Evolutionary conservation across 2,113 vertebrate genomes (phyloP), one percentile per base, ranked within the genome.

Genomic region (Aspiorhynchus laticeps): DNA sequence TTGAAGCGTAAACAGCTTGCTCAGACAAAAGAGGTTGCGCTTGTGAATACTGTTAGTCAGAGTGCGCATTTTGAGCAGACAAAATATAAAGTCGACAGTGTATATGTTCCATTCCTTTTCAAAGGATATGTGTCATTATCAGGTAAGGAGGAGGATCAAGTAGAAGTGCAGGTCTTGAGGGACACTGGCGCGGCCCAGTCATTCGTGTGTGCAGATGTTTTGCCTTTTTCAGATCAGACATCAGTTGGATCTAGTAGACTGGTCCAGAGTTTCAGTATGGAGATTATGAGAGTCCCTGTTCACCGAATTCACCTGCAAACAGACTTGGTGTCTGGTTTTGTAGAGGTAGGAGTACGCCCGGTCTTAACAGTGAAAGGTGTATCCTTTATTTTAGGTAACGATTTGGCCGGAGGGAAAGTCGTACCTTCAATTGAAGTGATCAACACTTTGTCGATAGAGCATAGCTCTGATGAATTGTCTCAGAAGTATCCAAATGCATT

Each of bases 291-390:
- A 24, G n/a, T 53, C 7, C 41, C 76, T 11, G 15, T 86, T 5
- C 85, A 86, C 21, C n/a, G 17, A 36, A 41, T 86, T 19, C 28
- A 5, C 11, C 33, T 79, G 5, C 24, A 2, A 5, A 26, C 56
- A 38, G 5, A 15, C 8, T 14, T 86, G 43, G 48, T 28, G 33
- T 63, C 28, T 48, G 75, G 63, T 38, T 9, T 14, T 26, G 63
- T 69, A 21, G 28, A 28, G 33, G 61, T 53, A 6, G 59, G 56
- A 8, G 7, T 80, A 9, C 67, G 61, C 31, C 59, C 41, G 1
- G 38, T 7, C 10, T 67, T 80, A 48, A 61, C 43, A 31, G 63
- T 86, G 17, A 56, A 33, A 89, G 86, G 88, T 86, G 82, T 81
- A 17, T 26, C 17, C 6, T 80, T 41, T n/a, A 73, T 56, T 53